Evolutionary conservation across 2,113 vertebrate species (phyloP).

Genomic region (Pterophyllum scalare): DNA sequence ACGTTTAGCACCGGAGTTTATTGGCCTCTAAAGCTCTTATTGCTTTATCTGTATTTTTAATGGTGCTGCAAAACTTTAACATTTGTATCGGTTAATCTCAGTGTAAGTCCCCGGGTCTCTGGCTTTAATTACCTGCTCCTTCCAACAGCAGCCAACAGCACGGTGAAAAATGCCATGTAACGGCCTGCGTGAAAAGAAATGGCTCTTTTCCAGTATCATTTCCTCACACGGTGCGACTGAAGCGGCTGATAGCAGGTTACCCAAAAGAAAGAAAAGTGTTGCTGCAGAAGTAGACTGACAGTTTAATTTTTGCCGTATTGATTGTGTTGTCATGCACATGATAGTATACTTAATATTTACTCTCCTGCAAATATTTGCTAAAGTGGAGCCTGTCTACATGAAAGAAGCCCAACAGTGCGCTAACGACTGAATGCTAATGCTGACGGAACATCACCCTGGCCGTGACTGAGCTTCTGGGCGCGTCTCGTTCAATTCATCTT

Average conservation of each 20-base stretch:
- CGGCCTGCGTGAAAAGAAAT: neutral
- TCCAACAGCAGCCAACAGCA: neutral
- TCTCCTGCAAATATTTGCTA: slow-evolving; percentile 11
- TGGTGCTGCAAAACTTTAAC: neutral
- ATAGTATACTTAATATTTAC: slow-evolving; percentile 21
- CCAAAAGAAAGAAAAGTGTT: neutral
- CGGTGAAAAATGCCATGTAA: neutral
- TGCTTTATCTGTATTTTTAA: slow-evolving; percentile 8
- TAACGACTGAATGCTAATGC: slow-evolving; percentile 23
- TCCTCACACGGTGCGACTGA: neutral
- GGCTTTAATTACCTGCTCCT: neutral
- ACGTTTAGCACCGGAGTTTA: neutral
- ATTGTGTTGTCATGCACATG: slow-evolving; percentile 13
- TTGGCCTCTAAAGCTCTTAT: slow-evolving; percentile 20
- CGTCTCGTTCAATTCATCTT: slow-evolving; percentile 47
- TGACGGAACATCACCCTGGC: slow-evolving; percentile 36
- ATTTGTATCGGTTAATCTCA: neutral
- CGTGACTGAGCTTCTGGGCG: slow-evolving; percentile 54
- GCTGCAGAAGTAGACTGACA: neutral
- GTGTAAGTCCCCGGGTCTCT: neutral
- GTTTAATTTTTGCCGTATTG: slow-evolving; percentile 21
- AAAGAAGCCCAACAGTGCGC: slow-evolving; percentile 5
- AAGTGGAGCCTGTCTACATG: neutral
- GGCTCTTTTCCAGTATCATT: neutral
- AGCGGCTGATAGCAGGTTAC: slow-evolving; percentile 11